Conservation (phyloP, 2,113 vertebrate genomes). For the Xenopus borealis region DNA sequence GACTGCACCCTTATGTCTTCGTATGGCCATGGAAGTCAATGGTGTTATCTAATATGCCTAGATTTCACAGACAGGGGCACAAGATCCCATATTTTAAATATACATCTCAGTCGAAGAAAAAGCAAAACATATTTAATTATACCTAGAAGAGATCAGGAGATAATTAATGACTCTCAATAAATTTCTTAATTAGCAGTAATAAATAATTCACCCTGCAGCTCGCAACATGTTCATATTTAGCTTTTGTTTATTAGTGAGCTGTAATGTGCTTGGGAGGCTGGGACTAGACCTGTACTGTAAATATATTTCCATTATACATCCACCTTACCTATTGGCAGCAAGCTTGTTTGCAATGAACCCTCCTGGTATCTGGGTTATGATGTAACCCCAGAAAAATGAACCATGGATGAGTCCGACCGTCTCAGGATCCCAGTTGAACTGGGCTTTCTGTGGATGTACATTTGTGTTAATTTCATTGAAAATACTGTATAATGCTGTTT, state of each 20-base stretch:
- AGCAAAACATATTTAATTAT: no score
- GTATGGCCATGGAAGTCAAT: no score
- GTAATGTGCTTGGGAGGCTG: not conserved
- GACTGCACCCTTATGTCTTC: no score
- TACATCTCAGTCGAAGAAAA: no score
- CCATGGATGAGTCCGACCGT: slow-evolving; percentile 97
- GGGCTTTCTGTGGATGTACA: slow-evolving; percentile 72
- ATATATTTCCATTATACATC: not conserved
- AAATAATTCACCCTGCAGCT: not conserved
- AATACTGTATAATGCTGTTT: no score
- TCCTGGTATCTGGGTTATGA: slow-evolving; percentile 97
- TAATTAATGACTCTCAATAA: not conserved
- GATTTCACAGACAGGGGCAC: no score
- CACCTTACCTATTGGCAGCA: slow-evolving; percentile 88
- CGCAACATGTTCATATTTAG: not conserved
- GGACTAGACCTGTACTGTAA: not conserved
- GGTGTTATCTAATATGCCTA: no score
- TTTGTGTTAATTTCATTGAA: not conserved
- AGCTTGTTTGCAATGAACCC: slow-evolving; percentile 97
- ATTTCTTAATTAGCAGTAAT: not conserved
- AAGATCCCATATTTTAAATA: no score
- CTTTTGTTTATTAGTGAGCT: not conserved
- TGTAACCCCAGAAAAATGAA: slow-evolving; percentile 98
- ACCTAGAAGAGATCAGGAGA: not conserved
- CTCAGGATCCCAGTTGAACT: slow-evolving; percentile 97